A percentile compares a stretch with the other conserved stretches of the same genome.
Conservation (phyloP, 2,888 invertebrate species). For the Lepidochrysops patricia region DNA sequence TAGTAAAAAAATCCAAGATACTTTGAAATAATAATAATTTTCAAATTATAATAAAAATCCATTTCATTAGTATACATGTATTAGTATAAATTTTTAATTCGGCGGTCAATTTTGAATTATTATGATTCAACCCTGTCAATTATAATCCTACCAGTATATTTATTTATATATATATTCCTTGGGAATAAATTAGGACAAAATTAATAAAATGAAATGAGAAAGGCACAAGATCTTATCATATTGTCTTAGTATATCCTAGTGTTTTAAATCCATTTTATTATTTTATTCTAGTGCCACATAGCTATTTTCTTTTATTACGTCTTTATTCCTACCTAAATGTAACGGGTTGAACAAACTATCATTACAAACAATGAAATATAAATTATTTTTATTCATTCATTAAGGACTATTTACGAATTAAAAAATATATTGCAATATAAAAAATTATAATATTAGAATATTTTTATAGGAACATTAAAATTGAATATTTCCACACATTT, state of each 20-base stretch:
- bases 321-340: neutral
- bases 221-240: constrained; percentile 8
- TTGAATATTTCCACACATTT: neutral
- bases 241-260: constrained; percentile 3
- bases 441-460: constrained; percentile 1
- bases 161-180: constrained; percentile 25
- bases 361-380: neutral
- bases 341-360: constrained; percentile 3
- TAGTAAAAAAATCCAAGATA: too few relatives aligned
- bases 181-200: neutral
- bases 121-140: constrained; percentile 66
- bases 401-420: neutral
- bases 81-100: constrained; percentile 43
- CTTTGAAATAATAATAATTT: neutral
- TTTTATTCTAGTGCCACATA: constrained; percentile 3
- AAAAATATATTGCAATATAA: neutral
- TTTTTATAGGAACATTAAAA: neutral
- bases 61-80: neutral
- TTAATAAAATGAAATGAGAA: constrained; percentile 1
- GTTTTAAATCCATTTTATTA: neutral
- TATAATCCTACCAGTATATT: constrained; percentile 43
- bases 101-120: constrained; percentile 57
- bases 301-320: neutral
- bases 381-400: neutral
- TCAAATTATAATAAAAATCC: neutral